A percentile compares a stretch with the other conserved stretches of the same genome.
Evolutionary conservation across 2,797 vertebrate genomes (phyloP).

Genomic region (Mormyrus hasselquistii): DNA sequence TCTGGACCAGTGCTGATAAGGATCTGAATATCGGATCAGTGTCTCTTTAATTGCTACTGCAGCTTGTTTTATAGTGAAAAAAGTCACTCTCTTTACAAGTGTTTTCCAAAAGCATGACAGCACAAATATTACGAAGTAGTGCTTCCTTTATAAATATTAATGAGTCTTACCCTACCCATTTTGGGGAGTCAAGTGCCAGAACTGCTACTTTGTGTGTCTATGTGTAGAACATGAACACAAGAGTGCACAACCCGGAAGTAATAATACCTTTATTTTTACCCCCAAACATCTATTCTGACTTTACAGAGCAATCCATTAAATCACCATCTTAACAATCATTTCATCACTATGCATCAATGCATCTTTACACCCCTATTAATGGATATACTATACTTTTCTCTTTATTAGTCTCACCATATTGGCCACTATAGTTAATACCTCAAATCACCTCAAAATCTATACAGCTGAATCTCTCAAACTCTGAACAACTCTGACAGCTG

Average conservation of each 20-base stretch:
- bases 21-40: too few relatives aligned
- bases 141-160: background rate
- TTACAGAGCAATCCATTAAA: too few relatives aligned
- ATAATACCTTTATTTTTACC: too few relatives aligned
- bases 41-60: background rate
- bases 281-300: too few relatives aligned
- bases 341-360: background rate
- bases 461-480: background rate
- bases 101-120: background rate
- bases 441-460: slow-evolving; percentile 10
- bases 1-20: too few relatives aligned
- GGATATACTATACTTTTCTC: background rate
- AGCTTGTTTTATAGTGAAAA: background rate
- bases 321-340: background rate
- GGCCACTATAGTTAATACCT: background rate
- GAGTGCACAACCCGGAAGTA: too few relatives aligned
- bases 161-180: too few relatives aligned
- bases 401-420: background rate
- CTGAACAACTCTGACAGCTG: background rate
- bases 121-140: background rate
- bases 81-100: background rate
- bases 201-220: too few relatives aligned
- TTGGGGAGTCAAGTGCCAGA: too few relatives aligned
- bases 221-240: too few relatives aligned
- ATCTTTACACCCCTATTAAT: background rate